These are phyloP conservation scores for Asteroscopus sphinx DNA, from an alignment of 2,888 invertebrate genomes.

Conservation along the genomic window DNA sequence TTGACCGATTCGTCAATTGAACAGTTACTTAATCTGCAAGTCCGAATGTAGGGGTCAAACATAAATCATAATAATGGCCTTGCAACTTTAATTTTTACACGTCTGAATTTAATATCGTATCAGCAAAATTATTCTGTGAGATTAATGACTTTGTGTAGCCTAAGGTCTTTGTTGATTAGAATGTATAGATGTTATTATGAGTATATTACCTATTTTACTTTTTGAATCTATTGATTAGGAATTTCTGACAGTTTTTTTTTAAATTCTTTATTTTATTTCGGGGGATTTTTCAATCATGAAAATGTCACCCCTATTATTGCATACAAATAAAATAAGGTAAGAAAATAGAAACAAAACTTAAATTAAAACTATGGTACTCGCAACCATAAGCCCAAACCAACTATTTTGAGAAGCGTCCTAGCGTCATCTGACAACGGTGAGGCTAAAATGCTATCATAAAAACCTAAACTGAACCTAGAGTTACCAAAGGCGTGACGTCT, in stretches of 20 bases:
- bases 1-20: constrained; percentile 66
- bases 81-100: constrained; percentile 59
- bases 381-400: too few species aligned
- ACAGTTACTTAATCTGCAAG: constrained; percentile 61
- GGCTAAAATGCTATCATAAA: too few species aligned
- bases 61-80: constrained; percentile 69
- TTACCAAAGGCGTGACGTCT: too few species aligned
- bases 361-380: too few species aligned
- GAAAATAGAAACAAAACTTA: too few species aligned
- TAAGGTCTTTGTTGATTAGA: constrained; percentile 35
- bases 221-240: neutral
- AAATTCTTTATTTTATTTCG: too few species aligned
- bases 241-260: constrained; percentile 7
- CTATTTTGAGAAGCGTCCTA: too few species aligned
- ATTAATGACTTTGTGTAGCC: constrained; percentile 24
- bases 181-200: constrained; percentile 17
- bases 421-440: too few species aligned
- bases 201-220: neutral
- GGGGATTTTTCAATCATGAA: too few species aligned
- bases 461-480: too few species aligned
- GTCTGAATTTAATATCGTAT: constrained; percentile 38
- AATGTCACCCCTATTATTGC: too few species aligned
- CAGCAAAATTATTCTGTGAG: constrained; percentile 22
- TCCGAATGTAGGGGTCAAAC: constrained; percentile 62
- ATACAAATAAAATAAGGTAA: too few species aligned